A percentile compares a stretch with the other conserved stretches of the same genome.
phyloP scores from a whole-genome alignment of 92 coral and sea anemone genomes.

The Phenganax subtilis region DNA sequence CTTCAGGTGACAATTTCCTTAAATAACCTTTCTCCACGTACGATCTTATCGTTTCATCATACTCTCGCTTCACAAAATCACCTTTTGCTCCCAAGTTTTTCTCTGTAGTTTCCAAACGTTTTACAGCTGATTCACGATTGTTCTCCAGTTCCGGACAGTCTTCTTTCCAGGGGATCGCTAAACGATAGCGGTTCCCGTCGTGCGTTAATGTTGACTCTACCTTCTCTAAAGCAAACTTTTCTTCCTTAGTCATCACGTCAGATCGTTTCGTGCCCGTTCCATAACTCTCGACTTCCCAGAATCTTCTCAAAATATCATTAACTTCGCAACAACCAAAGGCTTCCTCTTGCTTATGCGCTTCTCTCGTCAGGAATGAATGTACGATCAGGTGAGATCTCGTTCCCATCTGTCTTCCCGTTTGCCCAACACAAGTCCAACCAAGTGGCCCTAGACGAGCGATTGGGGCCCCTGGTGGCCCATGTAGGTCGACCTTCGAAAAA shows the following conservation, averaged over 20 bases:
- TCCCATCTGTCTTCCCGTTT: too few relatives aligned
- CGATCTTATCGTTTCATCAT: slow-evolving; percentile 35
- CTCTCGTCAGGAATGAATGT: background rate
- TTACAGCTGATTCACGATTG: slow-evolving; percentile 26
- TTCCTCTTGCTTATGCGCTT: too few relatives aligned
- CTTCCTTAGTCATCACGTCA: background rate
- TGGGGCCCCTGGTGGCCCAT: background rate
- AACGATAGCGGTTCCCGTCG: slow-evolving; percentile 32
- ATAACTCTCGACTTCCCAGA: background rate
- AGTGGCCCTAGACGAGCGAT: background rate
- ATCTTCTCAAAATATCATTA: background rate
- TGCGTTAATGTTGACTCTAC: slow-evolving; percentile 10
- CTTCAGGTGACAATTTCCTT: background rate
- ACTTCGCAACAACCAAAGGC: background rate
- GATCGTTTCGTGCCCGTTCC: background rate
- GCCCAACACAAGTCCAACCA: background rate
- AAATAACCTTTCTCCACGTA: slow-evolving; percentile 51
- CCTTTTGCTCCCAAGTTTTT: slow-evolving; percentile 33
- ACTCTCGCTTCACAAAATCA: slow-evolving; percentile 36
- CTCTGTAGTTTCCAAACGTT: slow-evolving; percentile 32
- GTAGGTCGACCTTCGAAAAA: background rate
- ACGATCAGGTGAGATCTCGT: too few relatives aligned
- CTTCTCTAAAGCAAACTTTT: background rate
- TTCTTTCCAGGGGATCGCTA: slow-evolving; percentile 51
- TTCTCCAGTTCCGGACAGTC: slow-evolving; percentile 30